These are phyloP conservation scores for Tipula helvola DNA, from an alignment of 2,888 invertebrate species.

Conservation along the genomic window DNA sequence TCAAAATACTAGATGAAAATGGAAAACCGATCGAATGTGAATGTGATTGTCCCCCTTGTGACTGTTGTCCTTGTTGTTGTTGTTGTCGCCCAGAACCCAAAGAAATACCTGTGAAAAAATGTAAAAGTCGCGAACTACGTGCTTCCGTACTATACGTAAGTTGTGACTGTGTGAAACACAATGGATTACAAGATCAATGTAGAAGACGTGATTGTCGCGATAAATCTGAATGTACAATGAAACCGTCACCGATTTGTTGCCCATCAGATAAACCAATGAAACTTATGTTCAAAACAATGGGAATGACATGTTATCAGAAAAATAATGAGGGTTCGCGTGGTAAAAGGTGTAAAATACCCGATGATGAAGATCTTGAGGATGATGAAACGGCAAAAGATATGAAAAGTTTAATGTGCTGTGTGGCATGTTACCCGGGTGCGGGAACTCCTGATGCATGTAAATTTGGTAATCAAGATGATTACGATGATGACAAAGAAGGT, in stretches of 20 bases:
- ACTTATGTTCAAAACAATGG: background rate
- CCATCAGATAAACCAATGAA: background rate
- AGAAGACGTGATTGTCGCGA: background rate
- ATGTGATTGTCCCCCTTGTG: background rate
- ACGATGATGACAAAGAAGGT: background rate
- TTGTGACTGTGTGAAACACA: background rate
- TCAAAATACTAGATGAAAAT: background rate
- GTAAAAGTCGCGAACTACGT: background rate
- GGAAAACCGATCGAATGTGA: background rate
- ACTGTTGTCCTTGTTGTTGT: background rate
- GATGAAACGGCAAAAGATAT: background rate
- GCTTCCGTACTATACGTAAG: background rate
- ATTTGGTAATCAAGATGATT: background rate
- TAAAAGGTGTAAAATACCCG: background rate
- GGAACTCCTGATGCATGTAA: background rate
- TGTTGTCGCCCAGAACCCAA: background rate
- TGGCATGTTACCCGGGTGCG: background rate
- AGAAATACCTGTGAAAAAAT: background rate
- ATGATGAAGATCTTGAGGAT: background rate
- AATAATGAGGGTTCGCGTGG: background rate
- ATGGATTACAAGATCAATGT: background rate
- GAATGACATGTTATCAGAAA: background rate
- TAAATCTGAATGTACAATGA: background rate
- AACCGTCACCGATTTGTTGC: background rate
- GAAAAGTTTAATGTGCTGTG: background rate